Base-by-base conservation (phyloP, 1,140 invertebrate genomes). In the Zaprionus davidi region DNA sequence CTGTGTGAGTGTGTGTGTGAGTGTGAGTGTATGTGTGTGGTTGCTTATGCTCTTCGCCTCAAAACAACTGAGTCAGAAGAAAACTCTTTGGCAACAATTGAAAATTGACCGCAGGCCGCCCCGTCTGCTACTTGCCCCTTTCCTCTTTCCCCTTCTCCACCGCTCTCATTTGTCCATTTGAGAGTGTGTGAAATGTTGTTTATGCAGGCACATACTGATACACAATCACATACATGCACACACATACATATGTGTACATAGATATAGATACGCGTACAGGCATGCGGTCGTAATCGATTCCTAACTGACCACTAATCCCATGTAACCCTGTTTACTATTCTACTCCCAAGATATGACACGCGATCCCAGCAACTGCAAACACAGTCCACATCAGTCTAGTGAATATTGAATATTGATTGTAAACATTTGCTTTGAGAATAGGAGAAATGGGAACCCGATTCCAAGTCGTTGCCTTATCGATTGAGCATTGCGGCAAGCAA, bases 1-100 rank as follows among this genome's bases (percentile, higher is more conserved):
- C 6, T 62, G 53, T 59, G 34, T 51, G 24, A 36, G 24, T 66
- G 38, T 38, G n/a, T 5, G 17, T 51, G 22, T 22, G 17, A 7
- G n/a, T n/a, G n/a, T n/a, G n/a, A n/a, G 26, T 7, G 26, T 7
- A 2, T 28, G 28, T 58, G 22, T 22, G 17, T 24, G 63, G 15
- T 34, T 53, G 31, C 38, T 22, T 34, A 22, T 41, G 51, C 51
- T 65, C 57, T 53, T 62, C 15, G 51, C 12, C 51, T 46, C 26
- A 57, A 58, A 66, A 58, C 31, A 68, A 76, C 60, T 71, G 73
- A 76, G 55, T 67, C 58, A 66, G 57, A 62, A 44, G 60, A 41
- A 72, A 81, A 85, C 69, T 85, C 76, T 80, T 83, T 84, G 65
- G 72, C 81, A 81, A 68, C 79, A 76, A 71, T 76, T 79, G 68